Base-by-base conservation (phyloP, 2,888 invertebrate genomes). In the Pristionchus japonicus region DNA sequence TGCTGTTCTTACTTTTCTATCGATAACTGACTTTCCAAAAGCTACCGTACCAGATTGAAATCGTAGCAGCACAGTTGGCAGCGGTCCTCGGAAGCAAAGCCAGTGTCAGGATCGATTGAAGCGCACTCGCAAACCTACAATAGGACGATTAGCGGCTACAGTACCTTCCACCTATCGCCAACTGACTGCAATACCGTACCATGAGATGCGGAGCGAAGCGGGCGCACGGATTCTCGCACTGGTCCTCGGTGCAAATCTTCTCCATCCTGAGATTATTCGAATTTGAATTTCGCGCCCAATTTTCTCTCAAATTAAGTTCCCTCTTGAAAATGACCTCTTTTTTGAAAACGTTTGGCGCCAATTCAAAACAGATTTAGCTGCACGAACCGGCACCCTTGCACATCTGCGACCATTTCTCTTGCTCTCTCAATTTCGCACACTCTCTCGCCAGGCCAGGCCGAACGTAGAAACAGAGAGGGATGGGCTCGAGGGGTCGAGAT, bases 51-150 rank as follows among this genome's bases (percentile, higher is more conserved):
- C 90, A 92, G 88, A 74, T 93, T 93, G 88, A 93, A 94, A 89
- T 94, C 94, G 89, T 93, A 94, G 88, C 94, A 94, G 89, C 94
- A 94, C 61, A 94, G 89, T 85, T 94, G 94, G 88, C 94, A 94
- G 34, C 94, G 89, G 87, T 94, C 94, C 64, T 94, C 94, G 23
- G 92, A 92, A 31, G 93, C 94, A 88, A 93, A 94, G 4, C 94
- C 94, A 11, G 94, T 94, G 89, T 94, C 94, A 77, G 93, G 94
- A 88, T 94, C 94, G 74, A 94, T 94, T 49, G 93, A 89, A 4
- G 93, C 90, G 88, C 94, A 94, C 74, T 94, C 94, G 89, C 94
- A 94, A 23, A 88, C 87, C 87, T 87, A 34, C 43, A 61, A 43
- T 57, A 70, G n/a, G 84, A 61, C 7, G 34, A 27, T 52, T 57